Conservation (phyloP, 2,888 invertebrate genomes). For the Cantharis nigra region DNA sequence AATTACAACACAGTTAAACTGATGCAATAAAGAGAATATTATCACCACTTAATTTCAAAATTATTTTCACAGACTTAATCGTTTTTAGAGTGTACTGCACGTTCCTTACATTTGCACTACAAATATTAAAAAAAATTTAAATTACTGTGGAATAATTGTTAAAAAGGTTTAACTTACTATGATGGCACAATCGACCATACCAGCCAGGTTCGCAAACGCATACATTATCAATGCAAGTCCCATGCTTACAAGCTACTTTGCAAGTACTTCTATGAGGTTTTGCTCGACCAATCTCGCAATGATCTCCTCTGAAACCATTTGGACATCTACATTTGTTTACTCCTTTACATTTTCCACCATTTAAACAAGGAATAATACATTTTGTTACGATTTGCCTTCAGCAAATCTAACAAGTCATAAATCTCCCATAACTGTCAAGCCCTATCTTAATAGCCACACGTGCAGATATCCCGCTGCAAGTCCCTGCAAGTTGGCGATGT, state of each 20-base stretch:
- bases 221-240: constrained; percentile 71
- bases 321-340: constrained; percentile 90
- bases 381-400: no score
- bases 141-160: background rate
- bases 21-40: background rate
- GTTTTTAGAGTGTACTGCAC: background rate
- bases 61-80: background rate
- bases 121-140: background rate
- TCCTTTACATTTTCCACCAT: constrained; percentile 88
- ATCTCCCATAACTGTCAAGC: no score
- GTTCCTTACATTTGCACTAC: constrained; percentile 13
- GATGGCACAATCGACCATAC: constrained; percentile 80
- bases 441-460: no score
- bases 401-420: no score
- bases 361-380: constrained; percentile 81
- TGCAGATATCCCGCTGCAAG: no score
- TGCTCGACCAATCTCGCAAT: constrained; percentile 86
- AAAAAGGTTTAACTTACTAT: constrained; percentile 56
- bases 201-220: constrained; percentile 84
- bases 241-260: constrained; percentile 76
- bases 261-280: constrained; percentile 71
- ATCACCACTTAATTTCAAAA: background rate
- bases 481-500: no score
- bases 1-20: background rate
- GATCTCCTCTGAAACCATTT: constrained; percentile 81